Conservation (phyloP, 30 jellyfish, hydroid and myxozoan species). For the Hydractinia symbiolongicarpus region DNA sequence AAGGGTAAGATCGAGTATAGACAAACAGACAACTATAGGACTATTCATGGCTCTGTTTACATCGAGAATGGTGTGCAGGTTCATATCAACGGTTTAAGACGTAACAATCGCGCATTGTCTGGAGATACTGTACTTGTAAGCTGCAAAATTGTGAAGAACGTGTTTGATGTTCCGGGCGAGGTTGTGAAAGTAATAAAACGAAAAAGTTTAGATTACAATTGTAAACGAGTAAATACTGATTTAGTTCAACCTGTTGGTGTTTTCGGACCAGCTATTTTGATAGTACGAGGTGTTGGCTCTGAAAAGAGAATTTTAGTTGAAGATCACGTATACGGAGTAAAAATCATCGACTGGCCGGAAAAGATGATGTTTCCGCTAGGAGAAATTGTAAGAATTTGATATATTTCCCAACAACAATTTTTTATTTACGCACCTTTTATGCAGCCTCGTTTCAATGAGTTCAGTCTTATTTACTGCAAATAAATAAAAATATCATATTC, state of each 20-base stretch:
- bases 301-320: neutral
- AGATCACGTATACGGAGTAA: constrained; percentile 14
- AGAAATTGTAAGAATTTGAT: constrained; percentile 21
- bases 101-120: constrained; percentile 35
- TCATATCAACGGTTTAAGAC: constrained; percentile 23
- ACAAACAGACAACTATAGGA: neutral
- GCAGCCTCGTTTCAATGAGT: too few species aligned
- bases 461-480: too few species aligned
- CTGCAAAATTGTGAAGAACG: neutral
- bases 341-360: constrained; percentile 47
- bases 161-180: constrained; percentile 19
- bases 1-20: neutral
- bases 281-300: constrained; percentile 31
- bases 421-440: neutral
- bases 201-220: constrained; percentile 1
- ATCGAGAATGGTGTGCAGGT: constrained; percentile 14
- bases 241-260: constrained; percentile 40
- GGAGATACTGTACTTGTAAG: constrained; percentile 46
- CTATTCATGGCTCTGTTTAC: constrained; percentile 24
- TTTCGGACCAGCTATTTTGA: constrained; percentile 49
- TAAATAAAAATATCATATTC: too few species aligned
- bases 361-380: constrained; percentile 49
- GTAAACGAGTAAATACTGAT: constrained; percentile 29
- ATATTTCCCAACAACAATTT: neutral
- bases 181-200: constrained; percentile 30